Base-by-base conservation (phyloP, 2,888 invertebrate species). In the Mimumesa dahlbomi region DNA sequence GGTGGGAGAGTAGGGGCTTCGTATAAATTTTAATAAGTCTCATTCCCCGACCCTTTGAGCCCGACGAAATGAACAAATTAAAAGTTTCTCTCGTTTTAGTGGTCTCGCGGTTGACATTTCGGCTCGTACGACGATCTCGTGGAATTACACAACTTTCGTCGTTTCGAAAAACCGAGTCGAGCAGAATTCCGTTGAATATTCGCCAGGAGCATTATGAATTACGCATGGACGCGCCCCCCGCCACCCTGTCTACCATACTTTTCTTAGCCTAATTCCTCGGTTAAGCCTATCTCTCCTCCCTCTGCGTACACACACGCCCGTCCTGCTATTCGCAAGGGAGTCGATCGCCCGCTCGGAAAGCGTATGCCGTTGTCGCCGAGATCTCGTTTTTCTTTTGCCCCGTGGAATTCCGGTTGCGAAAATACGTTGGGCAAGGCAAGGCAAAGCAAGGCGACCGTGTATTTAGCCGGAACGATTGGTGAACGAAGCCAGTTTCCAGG, bases 1-100 rank as follows among this genome's bases (percentile, higher is more conserved):
- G 73, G 67, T 50, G 54, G 57, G 50, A 62, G 62, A 64, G 62
- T 54, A 64, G 71, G 64, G 70, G 75, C 75, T 74, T 80, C 69
- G 82, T 82, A 86, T 89, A 88, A 87, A 89, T 89, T 89, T 89
- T 89, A 89, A 89, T 88, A 87, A 88, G 85, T 82, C 85, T 77
- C 82, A 84, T 81, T 82, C 82, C 76, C 73, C 79, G 84, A 87
- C 89, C 89, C 89, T 88, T 89, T 86, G 87, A 87, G 85, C 83
- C 83, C 77, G 69, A 75, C 77, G 84, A 87, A 88, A 88, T 88
- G 87, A 89, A 87, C 87, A 85, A 88, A 88, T 89, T 89, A 89
- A 89, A 89, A 89, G 88, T 89, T 89, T 87, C 78, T 83, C 84
- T 56, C 78, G 81, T 59, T 81, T 81, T 81, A 81, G 80, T 81